These are phyloP conservation scores for Notocelia uddmanniana DNA, from an alignment of 2,888 invertebrate genomes.

Conservation along the genomic window DNA sequence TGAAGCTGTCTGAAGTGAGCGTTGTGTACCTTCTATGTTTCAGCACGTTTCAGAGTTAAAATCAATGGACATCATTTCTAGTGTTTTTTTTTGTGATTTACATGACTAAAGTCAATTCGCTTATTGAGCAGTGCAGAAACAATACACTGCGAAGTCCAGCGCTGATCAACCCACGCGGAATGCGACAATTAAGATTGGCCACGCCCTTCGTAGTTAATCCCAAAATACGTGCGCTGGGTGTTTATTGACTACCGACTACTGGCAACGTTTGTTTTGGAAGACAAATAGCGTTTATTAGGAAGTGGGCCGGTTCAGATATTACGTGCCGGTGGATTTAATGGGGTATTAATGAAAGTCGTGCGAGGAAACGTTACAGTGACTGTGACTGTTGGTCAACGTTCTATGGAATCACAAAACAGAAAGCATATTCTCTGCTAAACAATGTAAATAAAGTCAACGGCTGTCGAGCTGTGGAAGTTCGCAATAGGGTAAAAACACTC, in stretches of 20 bases:
- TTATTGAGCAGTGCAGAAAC: conserved; percentile 76
- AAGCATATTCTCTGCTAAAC: no score
- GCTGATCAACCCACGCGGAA: conserved; percentile 72
- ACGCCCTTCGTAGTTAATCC: conserved; percentile 82
- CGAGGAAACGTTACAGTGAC: conserved; percentile 21
- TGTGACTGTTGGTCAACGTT: no score
- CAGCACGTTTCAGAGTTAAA: background rate
- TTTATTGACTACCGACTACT: conserved; percentile 78
- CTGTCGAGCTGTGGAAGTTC: no score
- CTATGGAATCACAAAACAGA: no score
- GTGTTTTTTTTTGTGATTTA: background rate
- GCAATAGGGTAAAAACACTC: no score
- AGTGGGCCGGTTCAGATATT: conserved; percentile 40
- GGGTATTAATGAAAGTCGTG: conserved; percentile 42
- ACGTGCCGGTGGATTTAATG: conserved; percentile 42
- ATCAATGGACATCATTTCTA: no score
- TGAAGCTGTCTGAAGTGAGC: no score
- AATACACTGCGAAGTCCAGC: conserved; percentile 73
- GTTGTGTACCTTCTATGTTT: no score
- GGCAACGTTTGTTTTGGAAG: conserved; percentile 67
- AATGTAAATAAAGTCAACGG: no score
- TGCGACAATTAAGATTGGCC: conserved; percentile 81
- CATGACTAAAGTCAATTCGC: conserved; percentile 62
- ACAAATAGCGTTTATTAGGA: conserved; percentile 54
- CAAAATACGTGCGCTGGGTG: conserved; percentile 82